These are phyloP conservation scores for Sesia apiformis DNA, from an alignment of 2,888 invertebrate genomes.

Conservation along the genomic window DNA sequence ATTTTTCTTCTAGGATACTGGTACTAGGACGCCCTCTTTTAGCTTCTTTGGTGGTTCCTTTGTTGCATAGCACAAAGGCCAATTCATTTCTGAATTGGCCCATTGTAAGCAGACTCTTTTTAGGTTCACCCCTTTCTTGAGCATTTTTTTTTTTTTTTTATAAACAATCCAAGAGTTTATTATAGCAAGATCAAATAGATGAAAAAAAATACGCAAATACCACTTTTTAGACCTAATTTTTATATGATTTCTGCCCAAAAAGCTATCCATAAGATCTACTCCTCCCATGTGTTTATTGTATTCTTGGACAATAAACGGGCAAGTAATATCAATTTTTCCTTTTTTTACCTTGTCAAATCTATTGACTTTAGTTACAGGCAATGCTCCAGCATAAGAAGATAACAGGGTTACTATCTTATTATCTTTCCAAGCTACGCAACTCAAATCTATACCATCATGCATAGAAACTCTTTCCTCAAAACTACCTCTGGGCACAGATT, in stretches of 20 bases:
- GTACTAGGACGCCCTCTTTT: conserved; percentile 29
- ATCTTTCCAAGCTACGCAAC: conserved; percentile 30
- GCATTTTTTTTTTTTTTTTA: conserved; percentile 22
- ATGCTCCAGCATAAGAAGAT: conserved; percentile 27
- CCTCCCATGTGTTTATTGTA: conserved; percentile 37
- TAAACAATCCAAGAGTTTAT: conserved; percentile 28
- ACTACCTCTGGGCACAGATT: conserved; percentile 8
- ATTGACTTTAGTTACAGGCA: conserved; percentile 22
- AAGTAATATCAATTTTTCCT: conserved; percentile 25
- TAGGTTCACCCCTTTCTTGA: conserved; percentile 22
- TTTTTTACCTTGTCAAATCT: conserved; percentile 27
- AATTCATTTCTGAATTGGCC: too few relatives aligned
- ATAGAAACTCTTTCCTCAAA: conserved; percentile 4
- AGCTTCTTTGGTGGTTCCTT: conserved; percentile 24
- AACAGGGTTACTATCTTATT: conserved; percentile 26
- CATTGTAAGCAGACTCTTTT: conserved; percentile 29
- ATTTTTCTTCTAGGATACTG: conserved; percentile 26
- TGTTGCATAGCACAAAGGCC: conserved; percentile 33
- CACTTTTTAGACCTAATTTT: conserved; percentile 29
- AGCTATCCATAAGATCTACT: conserved; percentile 32
- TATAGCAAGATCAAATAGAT: conserved; percentile 23
- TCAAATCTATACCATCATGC: conserved; percentile 21
- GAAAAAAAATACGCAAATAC: conserved; percentile 32
- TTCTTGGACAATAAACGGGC: conserved; percentile 27
- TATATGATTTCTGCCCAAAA: conserved; percentile 26